These are phyloP conservation scores for Dioctria rufipes DNA, from an alignment of 2,888 invertebrate species.

Conservation along the genomic window DNA sequence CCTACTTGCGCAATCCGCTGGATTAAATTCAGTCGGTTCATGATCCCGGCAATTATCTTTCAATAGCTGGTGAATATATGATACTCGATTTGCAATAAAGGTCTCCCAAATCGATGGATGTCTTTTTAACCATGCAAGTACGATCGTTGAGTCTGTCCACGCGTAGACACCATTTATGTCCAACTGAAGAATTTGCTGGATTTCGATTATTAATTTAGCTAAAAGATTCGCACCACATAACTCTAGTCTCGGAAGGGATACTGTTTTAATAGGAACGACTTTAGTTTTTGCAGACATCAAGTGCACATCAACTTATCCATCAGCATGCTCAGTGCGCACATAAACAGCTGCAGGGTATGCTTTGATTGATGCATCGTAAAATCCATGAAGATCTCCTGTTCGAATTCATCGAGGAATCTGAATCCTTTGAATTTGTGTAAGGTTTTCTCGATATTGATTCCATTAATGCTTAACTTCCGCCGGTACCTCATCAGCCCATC, in stretches of 20 bases:
- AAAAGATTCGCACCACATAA: no score
- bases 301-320: neutral
- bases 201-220: no score
- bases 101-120: no score
- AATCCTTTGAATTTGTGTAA: neutral
- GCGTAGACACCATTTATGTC: no score
- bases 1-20: neutral
- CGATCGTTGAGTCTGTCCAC: no score
- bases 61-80: no score
- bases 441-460: neutral
- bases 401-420: neutral
- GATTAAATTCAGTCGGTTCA: neutral
- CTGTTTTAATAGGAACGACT: neutral
- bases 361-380: slow-evolving; percentile 1
- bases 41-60: neutral
- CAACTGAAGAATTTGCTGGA: no score
- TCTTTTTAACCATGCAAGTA: no score
- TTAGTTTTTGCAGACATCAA: neutral
- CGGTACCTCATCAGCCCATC: slow-evolving; percentile 54
- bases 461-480: neutral
- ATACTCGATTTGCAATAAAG: no score
- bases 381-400: slow-evolving; percentile 2
- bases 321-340: neutral
- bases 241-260: neutral
- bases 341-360: neutral